Evolutionary conservation across 2,113 vertebrate species (phyloP).

Genomic region (Nematolebias whitei): DNA sequence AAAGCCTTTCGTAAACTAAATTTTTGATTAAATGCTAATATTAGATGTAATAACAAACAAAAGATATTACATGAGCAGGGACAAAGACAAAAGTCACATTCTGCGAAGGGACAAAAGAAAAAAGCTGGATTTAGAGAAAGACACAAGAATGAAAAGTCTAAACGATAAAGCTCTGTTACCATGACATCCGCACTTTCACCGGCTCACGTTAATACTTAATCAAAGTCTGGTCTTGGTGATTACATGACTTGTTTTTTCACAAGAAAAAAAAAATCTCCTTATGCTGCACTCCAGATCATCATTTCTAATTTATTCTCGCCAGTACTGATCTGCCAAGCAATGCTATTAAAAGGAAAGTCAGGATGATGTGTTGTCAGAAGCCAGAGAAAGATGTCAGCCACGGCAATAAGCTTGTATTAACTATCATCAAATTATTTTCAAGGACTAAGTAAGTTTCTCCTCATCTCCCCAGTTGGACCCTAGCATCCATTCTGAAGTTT

Average conservation of each 20-base stretch:
- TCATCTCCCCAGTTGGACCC: conserved; percentile 53
- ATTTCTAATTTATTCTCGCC: conserved; percentile 69
- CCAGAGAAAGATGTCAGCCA: conserved; percentile 63
- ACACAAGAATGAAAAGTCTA: conserved; percentile 45
- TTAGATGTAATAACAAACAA: neutral
- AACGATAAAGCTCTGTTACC: conserved; percentile 56
- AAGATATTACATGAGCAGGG: neutral
- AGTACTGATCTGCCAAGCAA: conserved; percentile 64
- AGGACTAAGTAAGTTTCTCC: conserved; percentile 54
- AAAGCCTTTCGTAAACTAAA: neutral
- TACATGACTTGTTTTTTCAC: conserved; percentile 45
- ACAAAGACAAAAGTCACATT: neutral
- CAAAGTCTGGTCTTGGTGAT: conserved; percentile 64
- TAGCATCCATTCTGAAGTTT: conserved; percentile 44
- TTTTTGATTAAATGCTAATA: too few species aligned
- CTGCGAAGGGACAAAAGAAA: conserved; percentile 30
- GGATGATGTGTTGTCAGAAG: conserved; percentile 67
- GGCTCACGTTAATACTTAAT: conserved; percentile 62
- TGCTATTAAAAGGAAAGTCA: conserved; percentile 66
- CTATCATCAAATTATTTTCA: conserved; percentile 66
- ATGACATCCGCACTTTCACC: conserved; percentile 56
- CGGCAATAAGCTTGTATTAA: conserved; percentile 69
- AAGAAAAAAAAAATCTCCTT: conserved; percentile 52
- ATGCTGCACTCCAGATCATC: conserved; percentile 58
- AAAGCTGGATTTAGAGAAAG: conserved; percentile 40